phyloP scores from a whole-genome alignment of 92 coral and sea anemone species.

The Actinernus sp. region DNA sequence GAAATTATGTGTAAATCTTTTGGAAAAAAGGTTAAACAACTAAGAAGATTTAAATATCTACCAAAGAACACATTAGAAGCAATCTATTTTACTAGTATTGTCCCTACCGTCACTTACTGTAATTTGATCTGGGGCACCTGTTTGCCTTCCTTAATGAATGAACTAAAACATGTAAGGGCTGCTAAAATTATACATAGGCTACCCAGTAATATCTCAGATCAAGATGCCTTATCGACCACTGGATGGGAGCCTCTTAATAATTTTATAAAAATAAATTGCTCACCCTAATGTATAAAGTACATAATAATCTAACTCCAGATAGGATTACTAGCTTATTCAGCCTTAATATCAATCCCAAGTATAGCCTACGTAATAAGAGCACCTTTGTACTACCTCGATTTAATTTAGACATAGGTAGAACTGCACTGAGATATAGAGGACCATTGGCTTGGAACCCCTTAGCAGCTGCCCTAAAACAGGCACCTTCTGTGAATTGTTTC shows the following conservation, averaged over 20 bases:
- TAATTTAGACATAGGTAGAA: constrained; percentile 14
- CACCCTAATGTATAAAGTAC: constrained; percentile 1
- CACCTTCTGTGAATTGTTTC: too few relatives aligned
- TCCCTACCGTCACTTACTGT: constrained; percentile 25
- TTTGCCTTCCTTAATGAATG: constrained; percentile 14
- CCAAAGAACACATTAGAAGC: constrained; percentile 22
- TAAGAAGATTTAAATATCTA: constrained; percentile 30
- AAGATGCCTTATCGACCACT: constrained; percentile 2
- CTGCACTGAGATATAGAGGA: constrained; percentile 10
- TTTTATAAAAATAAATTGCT: constrained; percentile 3
- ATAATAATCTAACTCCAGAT: background rate
- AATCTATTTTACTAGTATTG: constrained; percentile 24
- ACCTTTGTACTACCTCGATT: background rate
- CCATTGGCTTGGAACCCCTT: constrained; percentile 8
- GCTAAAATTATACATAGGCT: constrained; percentile 10
- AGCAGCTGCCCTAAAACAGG: constrained; percentile 1
- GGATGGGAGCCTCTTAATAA: too few relatives aligned
- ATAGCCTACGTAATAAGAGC: constrained; percentile 1
- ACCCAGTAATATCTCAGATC: background rate
- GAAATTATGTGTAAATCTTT: constrained; percentile 8
- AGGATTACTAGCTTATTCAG: background rate
- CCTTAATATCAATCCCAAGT: background rate
- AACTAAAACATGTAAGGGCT: constrained; percentile 18
- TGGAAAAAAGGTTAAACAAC: constrained; percentile 15
- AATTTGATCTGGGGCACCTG: constrained; percentile 45